phyloP scores from a whole-genome alignment of 2,113 vertebrate species.

The Salvelinus alpinus region DNA sequence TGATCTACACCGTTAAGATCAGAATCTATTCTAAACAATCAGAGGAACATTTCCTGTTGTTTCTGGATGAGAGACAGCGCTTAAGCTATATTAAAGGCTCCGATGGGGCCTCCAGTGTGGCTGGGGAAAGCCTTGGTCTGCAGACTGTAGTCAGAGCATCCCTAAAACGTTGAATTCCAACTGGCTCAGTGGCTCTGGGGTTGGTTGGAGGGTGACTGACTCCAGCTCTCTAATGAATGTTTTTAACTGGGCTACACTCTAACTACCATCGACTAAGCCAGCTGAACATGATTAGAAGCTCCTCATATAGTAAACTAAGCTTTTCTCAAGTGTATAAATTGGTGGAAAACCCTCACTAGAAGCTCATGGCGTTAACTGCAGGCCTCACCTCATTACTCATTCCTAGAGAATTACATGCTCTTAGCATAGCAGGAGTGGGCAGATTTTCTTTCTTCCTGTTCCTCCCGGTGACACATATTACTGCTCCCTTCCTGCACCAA shows the following conservation, averaged over 20 bases:
- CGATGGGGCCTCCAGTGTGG: neutral
- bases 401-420: constrained; percentile 1
- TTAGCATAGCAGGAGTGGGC: constrained; percentile 11
- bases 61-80: neutral
- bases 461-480: constrained; percentile 52
- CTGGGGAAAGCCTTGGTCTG: neutral
- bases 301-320: no score
- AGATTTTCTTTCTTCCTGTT: constrained; percentile 13
- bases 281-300: no score
- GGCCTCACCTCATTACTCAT: no score
- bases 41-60: neutral
- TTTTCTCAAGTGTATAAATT: neutral
- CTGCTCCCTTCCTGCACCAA: constrained; percentile 32
- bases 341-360: neutral
- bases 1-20: no score
- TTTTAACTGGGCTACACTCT: constrained; percentile 32
- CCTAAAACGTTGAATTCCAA: constrained; percentile 49
- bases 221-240: constrained; percentile 44
- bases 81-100: neutral
- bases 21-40: neutral
- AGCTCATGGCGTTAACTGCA: neutral
- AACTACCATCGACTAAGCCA: neutral
- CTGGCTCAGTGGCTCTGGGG: constrained; percentile 1
- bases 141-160: neutral
- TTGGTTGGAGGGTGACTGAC: constrained; percentile 32